A percentile compares a stretch with the other conserved stretches of the same genome.
Evolutionary conservation across 1,140 invertebrate species (phyloP).

Genomic region (Procambarus virginalis): DNA sequence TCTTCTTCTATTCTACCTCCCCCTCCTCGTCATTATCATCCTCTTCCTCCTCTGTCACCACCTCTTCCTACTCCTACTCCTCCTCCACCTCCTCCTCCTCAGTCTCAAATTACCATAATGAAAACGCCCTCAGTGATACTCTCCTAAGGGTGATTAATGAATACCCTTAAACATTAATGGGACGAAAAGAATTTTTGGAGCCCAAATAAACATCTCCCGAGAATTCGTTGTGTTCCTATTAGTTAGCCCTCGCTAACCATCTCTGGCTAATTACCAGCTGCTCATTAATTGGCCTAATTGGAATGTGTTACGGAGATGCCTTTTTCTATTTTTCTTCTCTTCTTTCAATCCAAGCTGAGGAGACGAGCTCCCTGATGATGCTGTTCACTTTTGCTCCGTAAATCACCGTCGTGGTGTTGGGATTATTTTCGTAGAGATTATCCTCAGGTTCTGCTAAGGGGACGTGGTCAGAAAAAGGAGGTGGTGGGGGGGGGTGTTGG

Average conservation of each 20-base stretch:
- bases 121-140: conserved; percentile 35
- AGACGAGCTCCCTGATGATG: conserved; percentile 10
- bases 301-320: conserved; percentile 18
- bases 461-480: not conserved
- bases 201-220: not conserved
- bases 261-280: conserved; percentile 43
- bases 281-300: conserved; percentile 59
- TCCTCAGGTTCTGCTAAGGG: not conserved
- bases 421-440: conserved; percentile 40
- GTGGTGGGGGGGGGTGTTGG: not conserved
- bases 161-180: conserved; percentile 48
- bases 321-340: not conserved
- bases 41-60: not conserved
- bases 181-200: not conserved
- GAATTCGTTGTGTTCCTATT: not conserved
- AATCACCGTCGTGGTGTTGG: conserved; percentile 28
- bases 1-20: not conserved
- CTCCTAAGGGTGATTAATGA: conserved; percentile 52
- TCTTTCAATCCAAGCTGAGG: not conserved
- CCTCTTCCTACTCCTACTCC: not conserved
- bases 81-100: not conserved
- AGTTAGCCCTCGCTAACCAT: not conserved
- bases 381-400: conserved; percentile 24
- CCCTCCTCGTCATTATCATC: not conserved
- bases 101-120: conserved; percentile 48